phyloP scores from a whole-genome alignment of 2,888 invertebrate species.

The Drosophila birchii region DNA sequence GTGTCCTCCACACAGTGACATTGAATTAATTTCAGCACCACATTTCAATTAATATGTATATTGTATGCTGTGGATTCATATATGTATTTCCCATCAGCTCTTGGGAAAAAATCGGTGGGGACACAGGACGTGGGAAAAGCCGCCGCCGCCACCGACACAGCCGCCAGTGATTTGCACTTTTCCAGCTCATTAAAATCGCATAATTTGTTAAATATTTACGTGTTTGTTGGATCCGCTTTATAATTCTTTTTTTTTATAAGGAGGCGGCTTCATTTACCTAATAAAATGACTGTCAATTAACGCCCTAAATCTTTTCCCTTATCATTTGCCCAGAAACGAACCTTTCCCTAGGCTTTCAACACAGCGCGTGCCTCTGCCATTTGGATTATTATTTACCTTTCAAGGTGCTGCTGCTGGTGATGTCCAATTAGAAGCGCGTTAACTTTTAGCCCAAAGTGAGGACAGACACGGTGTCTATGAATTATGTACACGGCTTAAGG shows the following conservation, averaged over 20 bases:
- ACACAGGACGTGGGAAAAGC: slow-evolving; percentile 38
- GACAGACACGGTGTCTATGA: slow-evolving; percentile 55
- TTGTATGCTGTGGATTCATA: slow-evolving; percentile 19
- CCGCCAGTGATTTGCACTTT: slow-evolving; percentile 76
- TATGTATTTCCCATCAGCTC: slow-evolving; percentile 24
- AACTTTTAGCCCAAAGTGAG: not conserved
- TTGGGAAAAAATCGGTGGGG: slow-evolving; percentile 2
- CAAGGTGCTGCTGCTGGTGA: slow-evolving; percentile 30
- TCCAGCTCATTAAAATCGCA: slow-evolving; percentile 79
- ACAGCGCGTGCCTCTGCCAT: slow-evolving; percentile 57
- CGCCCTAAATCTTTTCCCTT: slow-evolving; percentile 28
- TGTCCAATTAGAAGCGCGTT: slow-evolving; percentile 7
- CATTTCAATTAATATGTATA: slow-evolving; percentile 50
- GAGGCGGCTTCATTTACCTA: slow-evolving; percentile 67
- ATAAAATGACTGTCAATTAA: slow-evolving; percentile 80
- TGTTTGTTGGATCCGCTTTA: slow-evolving; percentile 55
- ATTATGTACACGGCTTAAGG: slow-evolving; percentile 79
- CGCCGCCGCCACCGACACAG: not conserved
- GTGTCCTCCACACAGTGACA: slow-evolving; percentile 16
- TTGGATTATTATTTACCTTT: slow-evolving; percentile 79
- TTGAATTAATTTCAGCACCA: slow-evolving; percentile 34
- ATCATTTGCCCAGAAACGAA: slow-evolving; percentile 6
- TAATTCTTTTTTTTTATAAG: not conserved
- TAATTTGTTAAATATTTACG: slow-evolving; percentile 80
- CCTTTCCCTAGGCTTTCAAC: slow-evolving; percentile 12